Percentiles rank a stretch among this genome's conserved stretches.
These are phyloP conservation scores for Tricholauxania praeusta DNA, from an alignment of 2,888 invertebrate genomes.

Conservation along the genomic window DNA sequence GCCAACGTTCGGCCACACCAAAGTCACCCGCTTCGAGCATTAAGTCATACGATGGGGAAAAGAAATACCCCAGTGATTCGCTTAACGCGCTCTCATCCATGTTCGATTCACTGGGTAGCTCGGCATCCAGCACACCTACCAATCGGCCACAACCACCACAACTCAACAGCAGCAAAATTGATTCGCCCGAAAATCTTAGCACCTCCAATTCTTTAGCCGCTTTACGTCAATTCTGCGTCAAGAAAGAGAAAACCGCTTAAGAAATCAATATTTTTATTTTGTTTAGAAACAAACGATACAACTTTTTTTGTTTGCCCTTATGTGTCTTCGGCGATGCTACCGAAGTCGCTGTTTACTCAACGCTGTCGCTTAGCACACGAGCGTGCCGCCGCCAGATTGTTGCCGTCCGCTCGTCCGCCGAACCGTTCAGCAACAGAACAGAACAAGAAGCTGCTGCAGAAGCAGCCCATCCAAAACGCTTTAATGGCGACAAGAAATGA, in stretches of 20 bases:
- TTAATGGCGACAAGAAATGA: conserved; percentile 48
- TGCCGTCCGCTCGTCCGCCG: conserved; percentile 17
- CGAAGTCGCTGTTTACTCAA: conserved; percentile 13
- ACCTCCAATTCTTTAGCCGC: conserved; percentile 92
- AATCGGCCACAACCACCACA: conserved; percentile 66
- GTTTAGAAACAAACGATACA: conserved; percentile 53
- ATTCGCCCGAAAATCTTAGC: conserved; percentile 61
- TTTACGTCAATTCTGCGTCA: conserved; percentile 95
- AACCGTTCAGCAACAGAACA: not conserved
- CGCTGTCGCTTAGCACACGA: conserved; percentile 19
- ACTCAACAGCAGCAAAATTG: conserved; percentile 43
- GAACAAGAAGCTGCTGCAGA: conserved; percentile 18
- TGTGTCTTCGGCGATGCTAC: conserved; percentile 17
- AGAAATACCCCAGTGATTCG: conserved; percentile 73
- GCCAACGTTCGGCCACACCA: conserved; percentile 85
- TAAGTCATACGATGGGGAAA: conserved; percentile 68
- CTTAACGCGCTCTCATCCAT: conserved; percentile 89
- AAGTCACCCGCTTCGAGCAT: conserved; percentile 74
- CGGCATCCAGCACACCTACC: conserved; percentile 47
- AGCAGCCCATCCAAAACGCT: conserved; percentile 44
- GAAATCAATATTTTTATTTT: conserved; percentile 54
- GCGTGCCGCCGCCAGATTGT: conserved; percentile 40
- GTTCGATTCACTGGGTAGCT: conserved; percentile 82
- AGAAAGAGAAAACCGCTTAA: conserved; percentile 79
- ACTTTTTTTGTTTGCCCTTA: conserved; percentile 58